Base-by-base conservation (phyloP, 2,797 vertebrate genomes). In the Distichodus sexfasciatus region DNA sequence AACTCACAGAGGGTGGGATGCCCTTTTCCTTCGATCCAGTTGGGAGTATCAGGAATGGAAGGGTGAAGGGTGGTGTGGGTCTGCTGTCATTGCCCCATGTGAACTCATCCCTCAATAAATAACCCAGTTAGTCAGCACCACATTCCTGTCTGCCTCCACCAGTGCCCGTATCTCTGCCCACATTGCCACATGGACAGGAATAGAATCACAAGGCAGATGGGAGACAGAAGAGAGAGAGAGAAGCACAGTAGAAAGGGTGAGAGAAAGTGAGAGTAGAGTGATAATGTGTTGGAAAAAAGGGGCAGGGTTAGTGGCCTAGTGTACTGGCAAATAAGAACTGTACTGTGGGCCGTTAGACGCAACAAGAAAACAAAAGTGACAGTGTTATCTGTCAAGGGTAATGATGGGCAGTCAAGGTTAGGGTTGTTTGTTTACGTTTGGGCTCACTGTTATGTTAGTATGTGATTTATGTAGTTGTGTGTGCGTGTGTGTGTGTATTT, bases 151-250 rank as follows among this genome's bases (percentile, higher is more conserved):
- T 76, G 76, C 55, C 51, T 6, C 55, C 66, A 67, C 59, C 47
- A 48, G 35, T 28, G 40, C 48, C 15, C 36, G 65, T 66, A 47
- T 41, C 23, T 38, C 48, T 21, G 21, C 28, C 65, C 46, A 3
- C 67, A 66, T 43, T 81, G 89, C 84, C 87, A 87, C 78, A 75
- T 76, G 29, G 85, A 93, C 91, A 88, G 87, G 85, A 93, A 94
- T 93, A 93, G 92, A 88, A 78, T 79, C n/a, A 82, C 59, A 75
- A 77, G 79, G 69, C 57, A 55, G 43, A 75, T 59, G 54, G 66
- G 51, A 46, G 23, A 31, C 23, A 66, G 51, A 23, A 40, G 28
- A 47, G 19, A 48, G 66, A 43, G 26, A 47, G 38, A 67, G 19
- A 47, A 15, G 72, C 76, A 4, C 81, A 66, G 76, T 75, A 79